A percentile compares a stretch with the other conserved stretches of the same genome.
phyloP scores from a whole-genome alignment of 1,140 invertebrate genomes.

The Trinorchestia longiramus region DNA sequence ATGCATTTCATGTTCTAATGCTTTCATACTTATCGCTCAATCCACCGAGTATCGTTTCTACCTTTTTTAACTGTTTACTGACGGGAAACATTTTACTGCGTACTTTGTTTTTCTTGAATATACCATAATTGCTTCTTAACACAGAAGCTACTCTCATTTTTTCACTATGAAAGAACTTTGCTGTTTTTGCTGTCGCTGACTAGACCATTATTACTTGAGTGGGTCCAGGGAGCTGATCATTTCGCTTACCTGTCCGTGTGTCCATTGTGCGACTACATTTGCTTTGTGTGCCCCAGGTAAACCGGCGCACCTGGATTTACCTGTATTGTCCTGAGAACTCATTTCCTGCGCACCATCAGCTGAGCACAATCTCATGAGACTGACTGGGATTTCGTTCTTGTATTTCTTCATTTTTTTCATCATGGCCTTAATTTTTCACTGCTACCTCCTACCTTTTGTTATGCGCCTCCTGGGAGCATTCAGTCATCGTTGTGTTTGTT shows the following conservation, averaged over 20 bases:
- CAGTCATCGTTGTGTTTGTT: neutral
- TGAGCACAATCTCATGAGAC: neutral
- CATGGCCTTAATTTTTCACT: neutral
- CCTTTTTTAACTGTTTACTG: neutral
- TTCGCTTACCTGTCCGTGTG: neutral
- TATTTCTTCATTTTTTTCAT: neutral
- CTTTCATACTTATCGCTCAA: neutral
- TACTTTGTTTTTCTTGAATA: neutral
- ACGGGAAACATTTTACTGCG: neutral
- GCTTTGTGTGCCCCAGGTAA: slow-evolving; percentile 20
- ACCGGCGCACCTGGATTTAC: slow-evolving; percentile 22
- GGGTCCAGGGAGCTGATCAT: neutral
- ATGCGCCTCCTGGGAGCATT: neutral
- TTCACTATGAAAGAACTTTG: neutral
- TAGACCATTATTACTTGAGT: slow-evolving; percentile 21
- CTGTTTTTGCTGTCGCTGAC: slow-evolving; percentile 6
- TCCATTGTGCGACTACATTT: slow-evolving; percentile 21
- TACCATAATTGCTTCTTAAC: neutral
- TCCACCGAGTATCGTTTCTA: neutral
- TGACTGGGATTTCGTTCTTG: neutral
- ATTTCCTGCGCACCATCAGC: slow-evolving; percentile 19
- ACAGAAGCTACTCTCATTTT: neutral
- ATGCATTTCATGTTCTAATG: neutral
- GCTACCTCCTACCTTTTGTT: neutral
- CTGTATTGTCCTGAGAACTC: slow-evolving; percentile 13